Base-by-base conservation (phyloP, 2,113 vertebrate genomes). In the Crypturellus undulatus region DNA sequence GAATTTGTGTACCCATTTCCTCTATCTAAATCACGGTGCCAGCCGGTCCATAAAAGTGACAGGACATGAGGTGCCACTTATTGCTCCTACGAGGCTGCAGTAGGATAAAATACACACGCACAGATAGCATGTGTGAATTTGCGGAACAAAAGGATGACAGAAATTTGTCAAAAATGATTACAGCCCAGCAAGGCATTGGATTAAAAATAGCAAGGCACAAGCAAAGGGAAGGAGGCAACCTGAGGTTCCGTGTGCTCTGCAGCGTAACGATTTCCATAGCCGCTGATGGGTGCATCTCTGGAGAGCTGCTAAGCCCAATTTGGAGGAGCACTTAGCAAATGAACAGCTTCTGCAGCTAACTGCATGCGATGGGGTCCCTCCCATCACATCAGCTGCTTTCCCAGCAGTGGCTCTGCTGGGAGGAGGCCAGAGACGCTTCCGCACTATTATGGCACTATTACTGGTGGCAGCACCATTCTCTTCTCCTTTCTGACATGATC, bases 151-250 rank as follows among this genome's bases (percentile, higher is more conserved):
- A 88, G 84, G 34, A 71, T n/a, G 34, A 38, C 47, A 20, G 91
- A 71, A 68, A 91, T 94, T 94, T 96, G 92, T 94, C 96, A 68
- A 68, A 92, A 79, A 76, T 56, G 7, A 92, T 92, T 89, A 93
- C 86, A 60, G 64, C 42, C 54, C 38, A 70, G 71, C 51, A 62
- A 92, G 85, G 83, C 90, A 90, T 54, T 6, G 79, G 76, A 40
- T 83, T 94, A 84, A 94, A 95, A 94, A 93, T 42, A 96, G 85
- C 69, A 10, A 10, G 32, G 56, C 54, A n/a, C 69, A 84, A 81
- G 25, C 54, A 63, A 70, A 91, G 38, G 51, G 64, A 75, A 84
- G 81, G 92, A 90, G 93, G 93, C 93, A 36, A 95, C 34, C 19
- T 87, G 67, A 95, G 95, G 95, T 58, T 73, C 78, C 69, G 54